Evolutionary conservation across 2,113 vertebrate species (phyloP), one percentile per base, ranked within the genome.

Genomic region (Phyllostomus hastatus): DNA sequence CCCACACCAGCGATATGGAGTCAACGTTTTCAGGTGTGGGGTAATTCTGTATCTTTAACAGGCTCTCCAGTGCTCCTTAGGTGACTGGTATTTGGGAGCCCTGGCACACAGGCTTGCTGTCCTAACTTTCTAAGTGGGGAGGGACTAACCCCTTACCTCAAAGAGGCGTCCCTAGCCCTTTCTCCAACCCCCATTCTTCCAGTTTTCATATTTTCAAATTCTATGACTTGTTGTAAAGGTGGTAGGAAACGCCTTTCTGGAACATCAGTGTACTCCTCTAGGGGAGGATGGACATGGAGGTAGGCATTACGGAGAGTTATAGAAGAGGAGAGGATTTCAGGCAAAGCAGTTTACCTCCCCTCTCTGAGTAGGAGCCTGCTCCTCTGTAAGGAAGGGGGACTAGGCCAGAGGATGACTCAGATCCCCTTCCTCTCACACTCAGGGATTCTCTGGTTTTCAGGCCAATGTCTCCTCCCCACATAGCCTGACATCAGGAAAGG

Each of bases 301-400:
- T 2, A 19, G 52, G 70, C 15, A 5, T 9, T 16, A 33, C 0
- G 26, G 54, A 66, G 9, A 7, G 7, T 17, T 7, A 0, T 5
- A 16, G 33, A 17, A 70, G 1, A 48, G 5, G 24, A 15, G 24
- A 7, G 10, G 19, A 52, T 4, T 54, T 15, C n/a, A 26, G 78
- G 41, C 4, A 15, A 12, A 57, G 78, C 19, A 11, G 5, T 17
- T 72, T n/a, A 28, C 6, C 9, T 17, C 2, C 26, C 24, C 3
- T n/a, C 15, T 33, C 52, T 33, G 26, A 50, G 54, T 24, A 1
- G 26, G 26, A 24, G 35, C 69, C 43, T 52, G 54, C 5, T 3
- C 35, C 16, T 14, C 31, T 7, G 3, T 33, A 69, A 89, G 43
- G 41, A 1, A 5, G 22, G 24, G 4, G 4, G 2, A 16, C 2